Base-by-base conservation (phyloP, 64 coral and sea anemone species). In the Actinia tenebrosa region DNA sequence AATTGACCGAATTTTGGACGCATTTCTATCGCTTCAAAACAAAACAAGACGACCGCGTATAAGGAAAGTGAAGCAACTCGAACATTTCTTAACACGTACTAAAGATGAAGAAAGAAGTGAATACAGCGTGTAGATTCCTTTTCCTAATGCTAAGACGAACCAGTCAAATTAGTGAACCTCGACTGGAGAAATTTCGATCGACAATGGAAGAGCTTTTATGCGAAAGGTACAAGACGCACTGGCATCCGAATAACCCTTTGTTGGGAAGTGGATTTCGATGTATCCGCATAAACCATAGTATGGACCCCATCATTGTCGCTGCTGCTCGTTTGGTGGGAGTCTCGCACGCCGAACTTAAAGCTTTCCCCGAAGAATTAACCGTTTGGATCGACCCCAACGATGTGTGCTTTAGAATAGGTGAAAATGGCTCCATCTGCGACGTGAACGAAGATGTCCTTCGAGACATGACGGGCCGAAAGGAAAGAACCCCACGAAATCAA, bases 361-460 rank as follows among this genome's bases (percentile, higher is more conserved):
- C 82, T 23, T 79, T 99, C 64, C 97, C 97, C 26, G 91, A 95
- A 80, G 97, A 99, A 89, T 60, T 99, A 13, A 99, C 97, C 11
- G 84, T 99, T 46, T 99, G 97, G 97, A 92, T 99, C 83, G 97
- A 99, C 80, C 97, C 97, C 47, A 99, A 95, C 66, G 93, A 94
- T 52, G 89, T 99, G 18, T 94, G 93, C 42, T 99, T 94, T 66
- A 83, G 97, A 90, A 95, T 99, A 78, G 97, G 97, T 1, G 97
- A 99, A 68, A 95, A 99, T 60, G 97, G 97, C 30, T 99, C 97
- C 14, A 99, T 99, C 69, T 93, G 94, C 56, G 92, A 93, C 25
- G 22, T 97, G 20, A 89, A 81, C 89, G 59, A 93, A 66, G 44
- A 90, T 26, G 56, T 91, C 63, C 86, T 91, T 56, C 42, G 18